Conservation (phyloP, 2,888 invertebrate genomes). For the Platycheirus rosarum region DNA sequence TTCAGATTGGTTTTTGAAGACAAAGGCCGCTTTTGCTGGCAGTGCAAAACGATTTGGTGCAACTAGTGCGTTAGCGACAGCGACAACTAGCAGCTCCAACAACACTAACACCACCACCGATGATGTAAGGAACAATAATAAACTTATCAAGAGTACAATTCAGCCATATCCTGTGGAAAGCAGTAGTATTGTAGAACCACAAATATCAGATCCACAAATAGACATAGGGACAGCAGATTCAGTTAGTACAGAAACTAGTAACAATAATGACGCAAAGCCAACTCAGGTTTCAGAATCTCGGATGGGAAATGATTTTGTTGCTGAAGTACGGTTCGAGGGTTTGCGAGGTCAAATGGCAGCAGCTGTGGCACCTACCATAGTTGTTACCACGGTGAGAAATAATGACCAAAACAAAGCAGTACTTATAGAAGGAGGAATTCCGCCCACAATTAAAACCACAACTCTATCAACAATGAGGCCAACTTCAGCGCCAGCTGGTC, state of each 20-base stretch:
- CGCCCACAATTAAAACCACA: conserved; percentile 32
- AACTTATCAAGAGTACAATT: conserved; percentile 73
- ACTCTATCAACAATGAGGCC: conserved; percentile 38
- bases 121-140: conserved; percentile 44
- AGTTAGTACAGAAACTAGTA: conserved; percentile 46
- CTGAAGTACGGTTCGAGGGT: conserved; percentile 73
- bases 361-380: conserved; percentile 71
- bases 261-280: conserved; percentile 39
- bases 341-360: conserved; percentile 42
- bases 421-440: conserved; percentile 26
- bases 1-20: conserved; percentile 81
- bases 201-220: conserved; percentile 55
- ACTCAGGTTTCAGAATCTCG: conserved; percentile 41
- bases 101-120: conserved; percentile 42
- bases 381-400: conserved; percentile 66
- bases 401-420: conserved; percentile 55
- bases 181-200: conserved; percentile 44
- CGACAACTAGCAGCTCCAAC: conserved; percentile 4
- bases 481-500: conserved; percentile 16
- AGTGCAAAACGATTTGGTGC: conserved; percentile 42
- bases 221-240: conserved; percentile 12
- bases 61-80: conserved; percentile 28
- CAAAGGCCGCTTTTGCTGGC: conserved; percentile 78
- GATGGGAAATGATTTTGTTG: conserved; percentile 64
- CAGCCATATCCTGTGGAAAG: conserved; percentile 70